Percentiles rank a stretch among this genome's conserved stretches.
Evolutionary conservation across 2,888 invertebrate genomes (phyloP).

Genomic region (Drosophila tripunctata): DNA sequence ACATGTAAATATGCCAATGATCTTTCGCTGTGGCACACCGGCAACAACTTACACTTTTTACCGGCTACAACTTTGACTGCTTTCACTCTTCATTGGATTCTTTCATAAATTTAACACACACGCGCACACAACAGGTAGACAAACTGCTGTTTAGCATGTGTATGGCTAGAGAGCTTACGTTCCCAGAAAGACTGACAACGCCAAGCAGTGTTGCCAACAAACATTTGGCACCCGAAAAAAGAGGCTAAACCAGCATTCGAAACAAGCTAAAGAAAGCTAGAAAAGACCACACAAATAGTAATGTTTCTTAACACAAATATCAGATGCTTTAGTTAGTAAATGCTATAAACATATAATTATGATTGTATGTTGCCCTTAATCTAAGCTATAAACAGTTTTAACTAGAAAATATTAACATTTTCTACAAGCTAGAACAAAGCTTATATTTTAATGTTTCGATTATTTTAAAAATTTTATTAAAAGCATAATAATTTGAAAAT

Average conservation of each 20-base stretch:
- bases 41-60: slow-evolving; percentile 67
- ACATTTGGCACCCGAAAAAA: neutral
- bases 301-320: no score
- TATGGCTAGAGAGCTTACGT: slow-evolving; percentile 1
- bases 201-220: neutral
- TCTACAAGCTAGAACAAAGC: no score
- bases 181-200: neutral
- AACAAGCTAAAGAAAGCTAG: neutral
- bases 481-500: no score
- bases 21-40: slow-evolving; percentile 47
- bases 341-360: no score
- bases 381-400: no score
- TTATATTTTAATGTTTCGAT: no score
- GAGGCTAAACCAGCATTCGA: no score
- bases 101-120: slow-evolving; percentile 46
- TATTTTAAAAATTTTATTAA: no score
- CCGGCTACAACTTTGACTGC: slow-evolving; percentile 63
- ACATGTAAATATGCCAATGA: slow-evolving; percentile 63
- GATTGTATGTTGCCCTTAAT: no score
- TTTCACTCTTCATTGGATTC: slow-evolving; percentile 74
- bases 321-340: no score
- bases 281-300: no score
- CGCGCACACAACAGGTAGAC: slow-evolving; percentile 13
- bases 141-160: slow-evolving; percentile 14
- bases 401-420: no score